Conservation (phyloP, 2,797 vertebrate genomes). For the Eulemur coronatus region DNA sequence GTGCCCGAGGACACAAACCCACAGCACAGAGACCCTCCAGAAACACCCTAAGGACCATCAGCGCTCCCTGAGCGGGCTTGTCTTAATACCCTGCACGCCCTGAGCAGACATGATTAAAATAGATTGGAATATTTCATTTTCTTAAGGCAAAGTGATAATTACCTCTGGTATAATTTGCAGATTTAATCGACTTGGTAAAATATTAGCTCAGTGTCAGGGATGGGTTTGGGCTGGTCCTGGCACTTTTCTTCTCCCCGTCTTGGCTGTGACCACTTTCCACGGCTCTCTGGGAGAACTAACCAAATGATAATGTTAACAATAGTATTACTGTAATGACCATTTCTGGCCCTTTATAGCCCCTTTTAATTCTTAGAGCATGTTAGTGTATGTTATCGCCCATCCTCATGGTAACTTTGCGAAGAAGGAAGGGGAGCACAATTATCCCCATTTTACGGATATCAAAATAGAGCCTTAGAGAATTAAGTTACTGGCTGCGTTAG, state of each 20-base stretch:
- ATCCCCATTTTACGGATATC: neutral
- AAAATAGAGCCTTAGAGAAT: neutral
- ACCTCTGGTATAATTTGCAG: conserved; percentile 31
- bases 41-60: neutral
- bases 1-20: neutral
- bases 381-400: neutral
- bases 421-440: neutral
- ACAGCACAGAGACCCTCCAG: neutral
- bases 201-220: neutral
- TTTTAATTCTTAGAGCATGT: neutral
- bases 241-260: neutral
- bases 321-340: neutral
- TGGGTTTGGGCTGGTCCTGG: neutral
- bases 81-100: neutral
- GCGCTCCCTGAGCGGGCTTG: neutral
- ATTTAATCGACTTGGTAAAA: conserved; percentile 43
- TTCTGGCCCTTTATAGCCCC: neutral
- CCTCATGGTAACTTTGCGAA: neutral
- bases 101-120: conserved; percentile 26
- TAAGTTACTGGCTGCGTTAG: rapidly evolving
- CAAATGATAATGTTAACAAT: neutral
- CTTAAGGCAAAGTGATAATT: conserved; percentile 55
- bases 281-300: neutral
- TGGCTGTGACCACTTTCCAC: neutral
- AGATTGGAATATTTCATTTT: conserved; percentile 55